Conservation (phyloP, 23 tunicate species). For the Phallusia fumigata region DNA sequence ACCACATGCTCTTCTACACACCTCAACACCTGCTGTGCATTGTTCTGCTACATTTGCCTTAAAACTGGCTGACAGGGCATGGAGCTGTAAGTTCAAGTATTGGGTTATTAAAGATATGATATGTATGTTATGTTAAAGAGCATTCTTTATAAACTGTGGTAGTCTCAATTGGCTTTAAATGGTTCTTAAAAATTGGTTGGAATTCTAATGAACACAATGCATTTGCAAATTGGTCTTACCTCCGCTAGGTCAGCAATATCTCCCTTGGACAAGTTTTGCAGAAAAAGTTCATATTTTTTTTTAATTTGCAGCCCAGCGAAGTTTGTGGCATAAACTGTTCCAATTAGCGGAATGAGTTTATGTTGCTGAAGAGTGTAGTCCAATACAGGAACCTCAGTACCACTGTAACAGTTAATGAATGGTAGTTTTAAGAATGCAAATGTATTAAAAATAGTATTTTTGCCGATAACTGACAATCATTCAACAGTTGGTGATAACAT, state of each 20-base stretch:
- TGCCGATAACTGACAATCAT: background rate
- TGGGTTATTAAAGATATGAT: no score
- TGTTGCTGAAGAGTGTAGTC: slow-evolving; percentile 81
- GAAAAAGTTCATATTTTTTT: slow-evolving; percentile 17
- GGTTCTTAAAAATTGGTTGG: no score
- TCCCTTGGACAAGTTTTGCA: slow-evolving; percentile 33
- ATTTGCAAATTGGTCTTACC: slow-evolving; percentile 23
- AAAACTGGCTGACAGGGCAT: slow-evolving; percentile 60
- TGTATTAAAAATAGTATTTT: background rate
- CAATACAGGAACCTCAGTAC: slow-evolving; percentile 49
- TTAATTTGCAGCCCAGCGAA: slow-evolving; percentile 30
- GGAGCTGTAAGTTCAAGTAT: background rate
- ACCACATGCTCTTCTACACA: slow-evolving; percentile 78
- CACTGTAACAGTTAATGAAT: slow-evolving; percentile 15
- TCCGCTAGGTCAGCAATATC: slow-evolving; percentile 52
- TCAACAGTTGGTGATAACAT: background rate
- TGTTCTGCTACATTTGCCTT: slow-evolving; percentile 72
- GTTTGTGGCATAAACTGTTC: slow-evolving; percentile 68
- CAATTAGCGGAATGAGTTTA: slow-evolving; percentile 74
- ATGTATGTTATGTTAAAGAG: no score
- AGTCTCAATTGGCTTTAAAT: no score
- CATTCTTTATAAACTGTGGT: no score
- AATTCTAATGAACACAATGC: no score
- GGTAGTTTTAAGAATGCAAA: background rate
- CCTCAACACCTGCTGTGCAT: slow-evolving; percentile 50